These are phyloP conservation scores for Ramazzottius varieornatus DNA, from an alignment of 2,888 invertebrate genomes.

Conservation along the genomic window DNA sequence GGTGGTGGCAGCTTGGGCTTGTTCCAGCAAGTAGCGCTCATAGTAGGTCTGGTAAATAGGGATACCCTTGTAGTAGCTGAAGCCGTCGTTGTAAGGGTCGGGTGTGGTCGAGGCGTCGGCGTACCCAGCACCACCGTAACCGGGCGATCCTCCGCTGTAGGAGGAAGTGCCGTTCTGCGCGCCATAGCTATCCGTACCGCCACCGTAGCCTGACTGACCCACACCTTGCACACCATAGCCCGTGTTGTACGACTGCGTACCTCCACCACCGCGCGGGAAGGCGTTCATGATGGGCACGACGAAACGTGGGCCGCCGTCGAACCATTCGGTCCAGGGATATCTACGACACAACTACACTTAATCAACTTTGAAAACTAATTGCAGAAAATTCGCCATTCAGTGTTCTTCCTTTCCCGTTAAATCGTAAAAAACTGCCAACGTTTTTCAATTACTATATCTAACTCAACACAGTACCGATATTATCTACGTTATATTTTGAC, in stretches of 20 bases:
- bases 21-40: background rate
- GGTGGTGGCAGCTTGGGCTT: background rate
- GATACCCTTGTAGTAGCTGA: background rate
- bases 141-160: background rate
- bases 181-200: too few species aligned
- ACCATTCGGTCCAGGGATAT: constrained; percentile 1
- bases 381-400: too few species aligned
- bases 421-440: too few species aligned
- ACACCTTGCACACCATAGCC: background rate
- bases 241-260: background rate
- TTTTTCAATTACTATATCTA: too few species aligned
- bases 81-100: background rate
- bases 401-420: too few species aligned
- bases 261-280: background rate
- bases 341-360: background rate
- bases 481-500: too few species aligned
- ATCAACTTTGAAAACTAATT: too few species aligned
- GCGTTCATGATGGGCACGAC: background rate
- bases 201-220: background rate
- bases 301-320: constrained; percentile 1
- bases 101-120: background rate
- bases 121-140: background rate
- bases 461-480: too few species aligned
- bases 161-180: background rate
- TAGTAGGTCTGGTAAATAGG: constrained; percentile 2